Evolutionary conservation across 1,140 invertebrate species (phyloP), one percentile per base, ranked within the genome.

Genomic region (Archegozetes longisetosus): DNA sequence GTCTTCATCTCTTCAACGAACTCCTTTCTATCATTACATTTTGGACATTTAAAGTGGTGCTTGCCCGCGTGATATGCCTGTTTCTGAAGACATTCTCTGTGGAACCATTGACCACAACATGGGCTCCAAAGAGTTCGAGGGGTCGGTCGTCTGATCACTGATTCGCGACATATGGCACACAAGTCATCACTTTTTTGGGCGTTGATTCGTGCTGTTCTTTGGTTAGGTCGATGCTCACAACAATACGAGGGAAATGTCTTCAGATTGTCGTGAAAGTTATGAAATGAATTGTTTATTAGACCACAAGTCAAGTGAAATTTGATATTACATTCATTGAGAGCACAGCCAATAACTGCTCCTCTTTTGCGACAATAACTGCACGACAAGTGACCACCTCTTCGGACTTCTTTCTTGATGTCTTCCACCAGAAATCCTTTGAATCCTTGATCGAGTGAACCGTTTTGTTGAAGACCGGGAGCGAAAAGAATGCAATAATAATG

Each of bases 31-130:
- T 81, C 78, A 60, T 81, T 82, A 67, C 81, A 83, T 2, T 82
- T 64, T 2, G 82, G 80, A 68, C 82, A 82, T 64, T 81, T 82
- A 66, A 83, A 82, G 68, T 81, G 81, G 64, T 82, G 79, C 25
- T 26, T 3, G 0, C 81, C 81, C 32, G 80, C 78, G 71, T 75
- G 79, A 27, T 75, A 64, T 4, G 81, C 80, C 59, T 80, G 70
- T 70, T 73, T 74, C 76, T 81, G 65, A 61, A 72, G 22, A 59
- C 61, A 62, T 32, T 53, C 32, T 1, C 55, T 49, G 53, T 62
- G 61, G 12, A 59, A 48, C 29, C 40, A 51, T 9, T 28, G n/a
- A 3, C 76, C 77, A 66, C 80, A 83, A 68, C 80, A 82, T 0
- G 79, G 77, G n/a, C 79, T 73, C 71, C 77, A 76, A 13, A 82